These are phyloP conservation scores for Caranx melampygus DNA, from an alignment of 2,113 vertebrate species.

Conservation along the genomic window DNA sequence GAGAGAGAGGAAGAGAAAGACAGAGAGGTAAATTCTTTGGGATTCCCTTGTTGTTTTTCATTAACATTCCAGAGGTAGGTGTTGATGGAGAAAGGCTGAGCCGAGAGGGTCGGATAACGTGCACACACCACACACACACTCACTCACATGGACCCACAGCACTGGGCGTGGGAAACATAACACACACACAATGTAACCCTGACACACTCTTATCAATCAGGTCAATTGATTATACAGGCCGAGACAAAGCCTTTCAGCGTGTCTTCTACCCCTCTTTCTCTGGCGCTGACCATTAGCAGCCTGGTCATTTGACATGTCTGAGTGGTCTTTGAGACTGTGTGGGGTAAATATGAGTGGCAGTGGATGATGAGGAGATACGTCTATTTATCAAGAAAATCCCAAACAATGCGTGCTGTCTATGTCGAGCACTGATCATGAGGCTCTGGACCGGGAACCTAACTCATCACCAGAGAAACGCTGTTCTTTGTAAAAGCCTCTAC, in stretches of 20 bases:
- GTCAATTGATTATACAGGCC: slow-evolving; percentile 79
- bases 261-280: slow-evolving; percentile 61
- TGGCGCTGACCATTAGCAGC: slow-evolving; percentile 60
- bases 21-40: slow-evolving; percentile 61
- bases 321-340: slow-evolving; percentile 67
- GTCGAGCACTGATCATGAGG: slow-evolving; percentile 21
- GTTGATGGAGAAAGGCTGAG: slow-evolving; percentile 77
- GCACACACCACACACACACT: slow-evolving; percentile 17
- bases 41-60: slow-evolving; percentile 80
- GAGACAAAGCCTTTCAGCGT: slow-evolving; percentile 70
- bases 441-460: slow-evolving; percentile 11
- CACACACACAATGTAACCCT: slow-evolving; percentile 76
- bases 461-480: slow-evolving; percentile 15
- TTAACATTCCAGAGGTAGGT: slow-evolving; percentile 80
- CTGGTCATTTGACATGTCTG: slow-evolving; percentile 73
- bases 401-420: slow-evolving; percentile 59
- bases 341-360: slow-evolving; percentile 67
- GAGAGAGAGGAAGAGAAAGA: slow-evolving; percentile 15
- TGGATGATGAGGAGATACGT: slow-evolving; percentile 30
- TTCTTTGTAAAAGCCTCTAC: not conserved
- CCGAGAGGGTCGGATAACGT: slow-evolving; percentile 64
- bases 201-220: slow-evolving; percentile 82
- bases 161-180: slow-evolving; percentile 78
- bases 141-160: slow-evolving; percentile 10
- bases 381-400: slow-evolving; percentile 67